These are phyloP conservation scores for Schizaphis graminum DNA, from an alignment of 2,888 invertebrate species.

Conservation along the genomic window DNA sequence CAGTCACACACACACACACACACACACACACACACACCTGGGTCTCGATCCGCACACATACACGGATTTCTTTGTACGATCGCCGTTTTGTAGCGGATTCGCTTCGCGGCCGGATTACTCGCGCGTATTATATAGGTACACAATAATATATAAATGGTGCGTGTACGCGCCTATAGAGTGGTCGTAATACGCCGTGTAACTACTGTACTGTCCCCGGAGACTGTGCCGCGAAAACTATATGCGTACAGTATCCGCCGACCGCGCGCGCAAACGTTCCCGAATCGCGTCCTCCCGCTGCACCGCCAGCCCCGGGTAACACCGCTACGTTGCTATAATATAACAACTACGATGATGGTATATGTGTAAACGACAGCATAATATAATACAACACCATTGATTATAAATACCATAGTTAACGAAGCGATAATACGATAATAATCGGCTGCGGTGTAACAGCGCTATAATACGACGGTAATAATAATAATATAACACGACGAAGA, in stretches of 20 bases:
- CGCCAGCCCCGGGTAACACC: background rate
- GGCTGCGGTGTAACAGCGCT: background rate
- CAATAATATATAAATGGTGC: background rate
- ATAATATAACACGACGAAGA: too few relatives aligned
- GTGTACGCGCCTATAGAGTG: background rate
- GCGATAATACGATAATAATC: background rate
- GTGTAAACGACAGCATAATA: background rate
- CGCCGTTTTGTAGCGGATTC: conserved; percentile 21
- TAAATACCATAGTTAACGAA: background rate
- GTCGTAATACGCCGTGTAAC: background rate
- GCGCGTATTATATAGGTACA: background rate
- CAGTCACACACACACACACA: background rate
- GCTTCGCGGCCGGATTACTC: conserved; percentile 27
- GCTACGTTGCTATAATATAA: background rate
- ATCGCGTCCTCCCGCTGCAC: background rate
- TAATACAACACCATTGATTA: background rate
- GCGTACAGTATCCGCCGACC: background rate
- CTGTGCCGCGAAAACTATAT: background rate
- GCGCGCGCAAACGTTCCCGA: background rate
- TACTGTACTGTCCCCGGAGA: background rate
- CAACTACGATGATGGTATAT: too few relatives aligned
- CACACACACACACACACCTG: background rate
- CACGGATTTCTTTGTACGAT: background rate
- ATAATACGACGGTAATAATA: too few relatives aligned
- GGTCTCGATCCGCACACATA: background rate